These are phyloP conservation scores for Nibea albiflora DNA, from an alignment of 2,113 vertebrate species.

Conservation along the genomic window DNA sequence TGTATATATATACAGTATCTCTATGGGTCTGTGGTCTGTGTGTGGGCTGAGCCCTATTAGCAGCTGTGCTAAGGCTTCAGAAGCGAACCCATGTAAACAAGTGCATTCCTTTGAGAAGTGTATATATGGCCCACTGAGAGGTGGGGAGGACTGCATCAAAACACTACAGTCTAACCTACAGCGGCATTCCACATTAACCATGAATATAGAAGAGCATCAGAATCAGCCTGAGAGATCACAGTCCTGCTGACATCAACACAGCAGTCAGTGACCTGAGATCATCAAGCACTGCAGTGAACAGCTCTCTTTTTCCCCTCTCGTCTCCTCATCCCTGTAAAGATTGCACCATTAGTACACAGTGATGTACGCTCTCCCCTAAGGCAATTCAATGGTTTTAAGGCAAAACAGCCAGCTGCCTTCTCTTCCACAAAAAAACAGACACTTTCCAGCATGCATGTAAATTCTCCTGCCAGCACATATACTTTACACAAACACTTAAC, in stretches of 20 bases:
- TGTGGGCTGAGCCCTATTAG: slow-evolving; percentile 24
- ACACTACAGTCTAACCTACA: slow-evolving; percentile 29
- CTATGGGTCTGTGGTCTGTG: not conserved
- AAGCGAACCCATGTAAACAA: slow-evolving; percentile 52
- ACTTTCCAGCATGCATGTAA: slow-evolving; percentile 29
- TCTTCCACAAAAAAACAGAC: slow-evolving; percentile 14
- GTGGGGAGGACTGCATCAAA: slow-evolving; percentile 43
- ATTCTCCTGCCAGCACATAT: slow-evolving; percentile 29
- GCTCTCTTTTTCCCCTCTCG: slow-evolving; percentile 12
- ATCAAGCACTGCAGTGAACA: slow-evolving; percentile 70
- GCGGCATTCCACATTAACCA: slow-evolving; percentile 41
- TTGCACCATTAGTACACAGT: slow-evolving; percentile 36
- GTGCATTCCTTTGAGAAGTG: slow-evolving; percentile 43
- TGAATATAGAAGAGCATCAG: slow-evolving; percentile 19
- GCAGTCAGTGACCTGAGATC: slow-evolving; percentile 72
- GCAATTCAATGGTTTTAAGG: slow-evolving; percentile 33
- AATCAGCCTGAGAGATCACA: slow-evolving; percentile 60
- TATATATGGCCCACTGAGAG: slow-evolving; percentile 26
- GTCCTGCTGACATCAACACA: slow-evolving; percentile 74
- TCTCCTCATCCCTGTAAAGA: slow-evolving; percentile 20
- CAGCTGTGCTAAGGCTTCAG: slow-evolving; percentile 20
- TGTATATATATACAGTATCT: slow-evolving; percentile 26
- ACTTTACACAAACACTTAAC: slow-evolving; percentile 40
- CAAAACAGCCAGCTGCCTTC: slow-evolving; percentile 29
- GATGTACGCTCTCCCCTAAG: slow-evolving; percentile 17